phyloP scores from a whole-genome alignment of 2,888 invertebrate species.

The Eupithecia pulchellata region DNA sequence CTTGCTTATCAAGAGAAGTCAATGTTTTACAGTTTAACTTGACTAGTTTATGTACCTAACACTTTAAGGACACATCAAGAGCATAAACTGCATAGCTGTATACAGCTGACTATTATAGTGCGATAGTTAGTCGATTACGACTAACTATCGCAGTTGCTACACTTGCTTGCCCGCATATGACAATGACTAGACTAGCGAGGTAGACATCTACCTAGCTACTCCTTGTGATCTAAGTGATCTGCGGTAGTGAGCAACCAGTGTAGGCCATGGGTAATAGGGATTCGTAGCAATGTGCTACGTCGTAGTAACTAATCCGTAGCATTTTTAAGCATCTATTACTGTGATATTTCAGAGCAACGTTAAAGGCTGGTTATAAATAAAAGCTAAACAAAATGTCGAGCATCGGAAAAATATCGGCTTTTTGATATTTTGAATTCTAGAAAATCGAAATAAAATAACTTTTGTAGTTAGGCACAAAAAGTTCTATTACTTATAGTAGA shows the following conservation, averaged over 20 bases:
- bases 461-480: no score
- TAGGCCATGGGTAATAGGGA: not conserved
- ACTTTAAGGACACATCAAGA: no score
- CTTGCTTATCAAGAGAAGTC: no score
- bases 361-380: not conserved
- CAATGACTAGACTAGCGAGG: not conserved
- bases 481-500: not conserved
- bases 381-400: not conserved
- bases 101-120: not conserved
- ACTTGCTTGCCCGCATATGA: no score
- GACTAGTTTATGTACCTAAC: no score
- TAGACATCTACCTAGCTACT: no score
- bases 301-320: slow-evolving; percentile 23
- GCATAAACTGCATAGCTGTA: no score
- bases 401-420: not conserved
- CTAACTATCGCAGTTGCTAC: slow-evolving; percentile 7
- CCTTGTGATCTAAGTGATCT: not conserved
- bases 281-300: slow-evolving; percentile 26
- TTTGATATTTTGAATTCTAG: no score
- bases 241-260: not conserved
- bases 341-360: not conserved
- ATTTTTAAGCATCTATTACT: not conserved
- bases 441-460: no score
- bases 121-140: slow-evolving; percentile 2
- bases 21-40: no score